Evolutionary conservation across 2,113 vertebrate species (phyloP).

Genomic region (Sylvicapra grimmia): DNA sequence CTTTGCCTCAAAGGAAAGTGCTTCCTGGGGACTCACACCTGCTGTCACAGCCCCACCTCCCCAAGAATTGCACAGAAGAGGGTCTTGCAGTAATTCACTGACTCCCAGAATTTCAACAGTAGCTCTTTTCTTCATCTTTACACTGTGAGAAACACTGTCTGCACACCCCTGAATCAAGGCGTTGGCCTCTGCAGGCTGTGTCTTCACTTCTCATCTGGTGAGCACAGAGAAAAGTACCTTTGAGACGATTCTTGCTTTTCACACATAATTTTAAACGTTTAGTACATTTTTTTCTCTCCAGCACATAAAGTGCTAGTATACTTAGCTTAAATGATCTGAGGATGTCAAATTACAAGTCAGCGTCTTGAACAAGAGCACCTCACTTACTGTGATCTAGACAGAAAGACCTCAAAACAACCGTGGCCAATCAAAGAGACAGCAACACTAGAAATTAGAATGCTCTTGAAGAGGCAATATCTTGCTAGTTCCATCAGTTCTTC

Average conservation of each 20-base stretch:
- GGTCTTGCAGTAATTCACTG: not conserved
- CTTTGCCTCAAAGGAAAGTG: no score
- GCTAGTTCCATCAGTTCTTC: not conserved
- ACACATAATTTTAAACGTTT: not conserved
- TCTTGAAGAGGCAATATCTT: no score
- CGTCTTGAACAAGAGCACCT: not conserved
- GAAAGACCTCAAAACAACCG: not conserved
- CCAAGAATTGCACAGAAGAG: not conserved
- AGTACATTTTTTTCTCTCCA: not conserved
- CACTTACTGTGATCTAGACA: rapidly evolving
- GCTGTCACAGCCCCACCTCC: rapidly evolving
- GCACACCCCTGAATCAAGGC: not conserved
- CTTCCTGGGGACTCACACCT: not conserved
- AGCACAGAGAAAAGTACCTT: not conserved
- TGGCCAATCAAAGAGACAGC: not conserved
- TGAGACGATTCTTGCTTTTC: not conserved
- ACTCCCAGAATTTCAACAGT: not conserved
- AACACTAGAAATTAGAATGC: not conserved
- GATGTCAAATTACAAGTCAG: not conserved
- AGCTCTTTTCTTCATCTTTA: not conserved
- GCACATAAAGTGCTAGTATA: not conserved
- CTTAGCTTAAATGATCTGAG: not conserved
- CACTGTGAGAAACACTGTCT: not conserved
- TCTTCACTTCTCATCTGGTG: not conserved
- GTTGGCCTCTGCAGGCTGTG: rapidly evolving